A percentile compares a stretch with the other conserved stretches of the same genome.
phyloP scores from a whole-genome alignment of 2,888 invertebrate genomes.

The Oasisia sp. region DNA sequence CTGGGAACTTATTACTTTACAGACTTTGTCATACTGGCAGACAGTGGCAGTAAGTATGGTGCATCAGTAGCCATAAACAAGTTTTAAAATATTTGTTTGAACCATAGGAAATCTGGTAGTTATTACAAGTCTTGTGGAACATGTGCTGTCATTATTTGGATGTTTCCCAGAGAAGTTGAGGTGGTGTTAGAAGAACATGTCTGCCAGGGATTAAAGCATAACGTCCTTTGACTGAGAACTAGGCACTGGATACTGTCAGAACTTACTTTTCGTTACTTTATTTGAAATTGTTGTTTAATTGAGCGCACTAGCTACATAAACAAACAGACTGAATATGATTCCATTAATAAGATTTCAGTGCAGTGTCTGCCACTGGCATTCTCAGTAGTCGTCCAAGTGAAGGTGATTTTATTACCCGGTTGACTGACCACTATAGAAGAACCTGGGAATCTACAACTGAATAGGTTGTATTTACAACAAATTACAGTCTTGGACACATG shows the following conservation, averaged over 20 bases:
- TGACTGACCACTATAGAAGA: not conserved
- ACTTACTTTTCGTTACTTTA: too few relatives aligned
- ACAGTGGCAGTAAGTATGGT: too few relatives aligned
- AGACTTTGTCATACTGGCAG: not conserved
- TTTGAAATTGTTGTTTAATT: too few relatives aligned
- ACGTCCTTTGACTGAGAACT: too few relatives aligned
- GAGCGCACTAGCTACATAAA: too few relatives aligned
- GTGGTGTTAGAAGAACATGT: too few relatives aligned
- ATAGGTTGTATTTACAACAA: constrained; percentile 4
- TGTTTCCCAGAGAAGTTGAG: too few relatives aligned
- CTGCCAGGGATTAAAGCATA: too few relatives aligned
- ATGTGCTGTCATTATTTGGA: too few relatives aligned
- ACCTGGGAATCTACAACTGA: not conserved
- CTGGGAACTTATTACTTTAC: not conserved
- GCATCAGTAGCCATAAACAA: not conserved
- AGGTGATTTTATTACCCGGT: not conserved
- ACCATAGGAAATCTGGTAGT: not conserved
- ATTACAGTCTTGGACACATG: not conserved
- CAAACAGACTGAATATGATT: not conserved
- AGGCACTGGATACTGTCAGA: too few relatives aligned
- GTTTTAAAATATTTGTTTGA: not conserved
- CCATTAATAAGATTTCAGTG: not conserved
- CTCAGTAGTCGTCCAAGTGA: not conserved
- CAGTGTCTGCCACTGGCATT: not conserved
- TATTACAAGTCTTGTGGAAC: not conserved